phyloP scores from a whole-genome alignment of 2,888 invertebrate species.

The Pasiphila rectangulata region DNA sequence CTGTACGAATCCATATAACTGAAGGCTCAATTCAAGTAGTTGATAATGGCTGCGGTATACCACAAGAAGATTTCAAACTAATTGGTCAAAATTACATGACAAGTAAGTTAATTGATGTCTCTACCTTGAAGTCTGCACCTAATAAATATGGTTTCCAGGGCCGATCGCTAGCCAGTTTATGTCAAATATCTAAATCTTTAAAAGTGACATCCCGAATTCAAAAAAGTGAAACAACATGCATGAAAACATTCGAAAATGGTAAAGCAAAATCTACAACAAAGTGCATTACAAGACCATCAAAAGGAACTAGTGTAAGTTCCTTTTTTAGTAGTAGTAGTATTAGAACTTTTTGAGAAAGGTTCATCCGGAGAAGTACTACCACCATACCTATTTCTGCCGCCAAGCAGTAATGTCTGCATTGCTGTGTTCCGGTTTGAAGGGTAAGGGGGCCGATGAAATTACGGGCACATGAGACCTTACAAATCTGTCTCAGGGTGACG shows the following conservation, averaged over 20 bases:
- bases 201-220: conserved; percentile 81
- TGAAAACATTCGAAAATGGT: conserved; percentile 78
- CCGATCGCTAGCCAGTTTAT: conserved; percentile 84
- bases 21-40: conserved; percentile 85
- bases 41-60: conserved; percentile 88
- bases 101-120: conserved; percentile 81
- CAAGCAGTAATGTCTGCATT: no score
- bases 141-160: conserved; percentile 85
- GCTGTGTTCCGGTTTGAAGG: no score
- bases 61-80: conserved; percentile 72
- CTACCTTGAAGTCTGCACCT: conserved; percentile 74
- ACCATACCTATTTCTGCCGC: no score
- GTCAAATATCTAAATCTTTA: conserved; percentile 77
- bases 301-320: conserved; percentile 84
- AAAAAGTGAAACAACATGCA: conserved; percentile 74
- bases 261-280: conserved; percentile 53
- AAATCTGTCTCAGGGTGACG: no score
- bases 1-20: conserved; percentile 83
- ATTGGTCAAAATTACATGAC: conserved; percentile 83
- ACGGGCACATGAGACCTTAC: no score
- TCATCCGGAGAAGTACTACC: no score
- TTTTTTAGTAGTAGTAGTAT: not conserved
- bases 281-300: conserved; percentile 76
- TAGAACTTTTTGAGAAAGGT: not conserved
- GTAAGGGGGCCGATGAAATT: no score